Percentiles rank a stretch among this genome's conserved stretches.
Conservation (phyloP, 2,888 invertebrate genomes). For the Phyllotreta striolata region DNA sequence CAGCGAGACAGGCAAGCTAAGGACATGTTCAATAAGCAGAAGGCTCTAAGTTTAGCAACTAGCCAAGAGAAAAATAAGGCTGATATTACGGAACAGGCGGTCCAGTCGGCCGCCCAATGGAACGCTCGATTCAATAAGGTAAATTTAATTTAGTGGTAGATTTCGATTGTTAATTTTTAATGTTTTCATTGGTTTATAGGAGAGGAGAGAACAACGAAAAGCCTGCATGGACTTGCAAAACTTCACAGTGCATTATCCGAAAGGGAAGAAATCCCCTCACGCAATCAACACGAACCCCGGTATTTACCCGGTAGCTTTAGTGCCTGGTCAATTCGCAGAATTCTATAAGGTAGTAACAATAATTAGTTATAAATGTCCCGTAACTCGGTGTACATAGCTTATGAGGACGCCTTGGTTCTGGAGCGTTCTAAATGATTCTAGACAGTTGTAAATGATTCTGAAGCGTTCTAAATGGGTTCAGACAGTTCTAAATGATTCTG, state of each 20-base stretch:
- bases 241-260: conserved; percentile 82
- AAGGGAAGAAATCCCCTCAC: conserved; percentile 65
- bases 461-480: too few relatives aligned
- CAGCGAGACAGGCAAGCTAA: conserved; percentile 75
- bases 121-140: conserved; percentile 84
- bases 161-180: not conserved
- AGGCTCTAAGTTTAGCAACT: conserved; percentile 67
- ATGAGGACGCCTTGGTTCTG: too few relatives aligned
- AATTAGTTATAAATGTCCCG: too few relatives aligned
- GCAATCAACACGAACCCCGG: conserved; percentile 53
- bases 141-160: conserved; percentile 19
- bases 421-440: too few relatives aligned
- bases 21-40: conserved; percentile 73
- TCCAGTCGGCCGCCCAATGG: conserved; percentile 87
- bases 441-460: too few relatives aligned
- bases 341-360: conserved; percentile 68
- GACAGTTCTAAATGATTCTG: too few relatives aligned
- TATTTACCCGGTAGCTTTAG: conserved; percentile 89
- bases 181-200: conserved; percentile 46
- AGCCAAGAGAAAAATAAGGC: conserved; percentile 65
- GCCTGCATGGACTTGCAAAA: conserved; percentile 94
- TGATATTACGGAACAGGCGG: conserved; percentile 82
- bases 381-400: too few relatives aligned
- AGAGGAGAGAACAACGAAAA: conserved; percentile 77
- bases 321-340: conserved; percentile 97